Evolutionary conservation across 2,888 invertebrate genomes (phyloP).

Genomic region (Caenorhabditis sp.): DNA sequence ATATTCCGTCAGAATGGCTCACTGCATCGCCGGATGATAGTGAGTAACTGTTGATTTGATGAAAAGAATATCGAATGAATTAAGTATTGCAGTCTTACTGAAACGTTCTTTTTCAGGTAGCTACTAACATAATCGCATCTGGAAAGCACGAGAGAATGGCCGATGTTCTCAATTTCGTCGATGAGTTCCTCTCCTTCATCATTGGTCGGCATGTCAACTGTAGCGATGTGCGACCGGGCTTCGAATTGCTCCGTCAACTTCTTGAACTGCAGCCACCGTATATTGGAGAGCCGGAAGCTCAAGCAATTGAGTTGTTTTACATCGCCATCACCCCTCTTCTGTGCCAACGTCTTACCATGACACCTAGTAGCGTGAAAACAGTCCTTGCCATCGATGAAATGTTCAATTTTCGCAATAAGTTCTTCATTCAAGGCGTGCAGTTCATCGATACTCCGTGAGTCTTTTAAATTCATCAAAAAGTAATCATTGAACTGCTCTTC

Average conservation of each 20-base stretch:
- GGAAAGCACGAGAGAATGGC: constrained; percentile 31
- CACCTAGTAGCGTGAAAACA: constrained; percentile 48
- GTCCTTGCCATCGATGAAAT: constrained; percentile 57
- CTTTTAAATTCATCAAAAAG: too few species aligned
- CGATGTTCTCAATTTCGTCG: constrained; percentile 49
- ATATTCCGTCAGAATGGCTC: constrained; percentile 54
- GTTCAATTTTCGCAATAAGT: constrained; percentile 59
- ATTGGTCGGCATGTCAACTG: constrained; percentile 58
- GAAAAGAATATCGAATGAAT: too few species aligned
- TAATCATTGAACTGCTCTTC: background rate
- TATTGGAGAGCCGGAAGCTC: constrained; percentile 48
- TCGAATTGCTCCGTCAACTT: constrained; percentile 40
- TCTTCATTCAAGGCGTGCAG: constrained; percentile 39
- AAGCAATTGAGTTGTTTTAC: constrained; percentile 45
- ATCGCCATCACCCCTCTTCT: constrained; percentile 45
- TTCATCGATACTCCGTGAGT: constrained; percentile 28
- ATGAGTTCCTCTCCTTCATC: constrained; percentile 46
- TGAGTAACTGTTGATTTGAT: too few species aligned
- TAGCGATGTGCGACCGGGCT: constrained; percentile 46
- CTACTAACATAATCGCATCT: constrained; percentile 28
- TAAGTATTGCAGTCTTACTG: too few species aligned
- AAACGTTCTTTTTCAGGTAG: constrained; percentile 41
- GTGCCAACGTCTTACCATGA: constrained; percentile 37
- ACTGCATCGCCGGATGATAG: constrained; percentile 36
- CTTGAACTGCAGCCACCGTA: constrained; percentile 45